phyloP scores from a whole-genome alignment of 2,888 invertebrate species.

The Cryptocephalus primarius region DNA sequence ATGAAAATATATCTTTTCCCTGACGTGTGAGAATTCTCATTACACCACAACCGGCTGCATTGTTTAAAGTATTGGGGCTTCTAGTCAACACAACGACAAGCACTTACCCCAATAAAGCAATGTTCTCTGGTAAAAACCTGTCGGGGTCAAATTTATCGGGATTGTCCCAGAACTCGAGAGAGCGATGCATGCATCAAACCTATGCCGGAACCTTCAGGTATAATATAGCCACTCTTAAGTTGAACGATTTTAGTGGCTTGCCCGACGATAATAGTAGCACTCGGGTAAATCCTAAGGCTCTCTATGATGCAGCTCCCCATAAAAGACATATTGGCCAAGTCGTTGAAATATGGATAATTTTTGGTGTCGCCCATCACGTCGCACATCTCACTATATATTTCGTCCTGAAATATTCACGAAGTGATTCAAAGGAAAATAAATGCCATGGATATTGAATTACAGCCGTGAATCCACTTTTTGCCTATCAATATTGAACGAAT shows the following conservation, averaged over 20 bases:
- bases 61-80: no score
- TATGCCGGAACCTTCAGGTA: constrained; percentile 44
- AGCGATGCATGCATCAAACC: constrained; percentile 51
- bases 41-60: no score
- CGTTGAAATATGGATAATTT: constrained; percentile 32
- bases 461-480: no score
- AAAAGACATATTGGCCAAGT: constrained; percentile 49
- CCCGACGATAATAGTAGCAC: constrained; percentile 53
- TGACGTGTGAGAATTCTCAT: no score
- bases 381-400: constrained; percentile 7
- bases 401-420: constrained; percentile 1
- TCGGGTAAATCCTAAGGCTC: constrained; percentile 37
- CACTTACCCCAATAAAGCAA: no score
- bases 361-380: constrained; percentile 24
- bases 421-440: neutral
- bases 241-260: constrained; percentile 9
- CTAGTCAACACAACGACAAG: no score
- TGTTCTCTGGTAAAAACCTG: constrained; percentile 48
- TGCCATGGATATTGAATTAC: neutral
- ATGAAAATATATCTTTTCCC: no score
- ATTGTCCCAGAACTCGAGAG: constrained; percentile 49
- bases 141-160: constrained; percentile 57
- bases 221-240: constrained; percentile 15
- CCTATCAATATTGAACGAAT: no score
- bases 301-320: constrained; percentile 52